Evolutionary conservation across 2,113 vertebrate genomes (phyloP), one percentile per base, ranked within the genome.

Genomic region (Menidia beryllina): DNA sequence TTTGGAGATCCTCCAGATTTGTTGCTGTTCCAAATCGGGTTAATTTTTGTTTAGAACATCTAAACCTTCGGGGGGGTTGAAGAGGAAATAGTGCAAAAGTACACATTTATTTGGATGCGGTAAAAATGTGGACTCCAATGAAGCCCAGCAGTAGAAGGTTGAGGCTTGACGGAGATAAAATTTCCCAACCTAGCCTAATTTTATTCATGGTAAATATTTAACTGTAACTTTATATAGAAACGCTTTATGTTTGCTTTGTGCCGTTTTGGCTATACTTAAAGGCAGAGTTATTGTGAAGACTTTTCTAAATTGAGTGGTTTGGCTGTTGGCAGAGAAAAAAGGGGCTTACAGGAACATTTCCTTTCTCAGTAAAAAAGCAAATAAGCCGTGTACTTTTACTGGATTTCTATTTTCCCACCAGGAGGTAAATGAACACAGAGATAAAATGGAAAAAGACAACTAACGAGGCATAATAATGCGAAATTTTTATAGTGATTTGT

Each of bases 281-380:
- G 71, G 84, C 84, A 69, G 59, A 3, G 14, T 36, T 55, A 63
- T 89, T 84, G 79, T 87, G 71, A 79, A 61, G 58, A 77, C 68
- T 56, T 58, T 55, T 82, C 77, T 74, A 86, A 70, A 79, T 41
- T 24, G 26, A 21, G 34, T 41, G 57, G 55, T 61, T 23, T 53
- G 50, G 45, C 56, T 67, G 45, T 61, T 75, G 78, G 86, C 77
- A 77, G 55, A 41, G 30, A 70, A 64, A 67, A 21, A 10, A 7
- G 25, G 14, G 20, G 57, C 21, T 86, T 83, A 72, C 79, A 51
- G 83, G 86, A 88, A 89, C 17, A 7, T 68, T 79, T 83, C 56
- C 64, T 43, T 69, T 88, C 73, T 75, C 53, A 43, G 75, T 20
- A 21, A 64, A 71, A 72, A 45, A 63, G 26, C 64, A 84, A 89